A percentile compares a stretch with the other conserved stretches of the same genome.
phyloP scores from a whole-genome alignment of 1,140 invertebrate species.

The Lordiphosa clarofinis region DNA sequence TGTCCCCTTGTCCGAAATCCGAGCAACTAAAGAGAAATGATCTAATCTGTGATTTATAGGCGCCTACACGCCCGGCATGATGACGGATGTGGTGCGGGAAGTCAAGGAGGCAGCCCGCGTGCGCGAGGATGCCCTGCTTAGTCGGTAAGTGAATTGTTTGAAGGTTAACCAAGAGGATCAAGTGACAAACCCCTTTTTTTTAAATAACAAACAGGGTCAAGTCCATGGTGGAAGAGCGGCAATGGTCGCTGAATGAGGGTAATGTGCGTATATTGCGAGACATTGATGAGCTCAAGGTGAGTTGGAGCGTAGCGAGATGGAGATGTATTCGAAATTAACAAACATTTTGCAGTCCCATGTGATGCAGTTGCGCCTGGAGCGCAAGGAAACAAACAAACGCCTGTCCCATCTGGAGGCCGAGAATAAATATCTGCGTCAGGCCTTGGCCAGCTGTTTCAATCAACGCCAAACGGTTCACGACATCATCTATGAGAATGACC shows the following conservation, averaged over 20 bases:
- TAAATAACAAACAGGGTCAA: constrained; percentile 79
- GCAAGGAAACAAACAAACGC: constrained; percentile 71
- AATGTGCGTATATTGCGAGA: constrained; percentile 78
- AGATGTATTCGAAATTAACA: neutral
- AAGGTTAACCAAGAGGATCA: no score
- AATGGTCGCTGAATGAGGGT: constrained; percentile 80
- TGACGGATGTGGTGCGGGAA: constrained; percentile 87
- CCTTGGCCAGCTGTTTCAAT: constrained; percentile 60
- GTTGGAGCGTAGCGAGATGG: neutral
- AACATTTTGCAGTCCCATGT: constrained; percentile 46
- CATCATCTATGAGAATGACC: constrained; percentile 76
- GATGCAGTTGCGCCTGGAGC: constrained; percentile 65
- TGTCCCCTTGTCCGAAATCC: neutral
- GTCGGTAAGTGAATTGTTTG: constrained; percentile 60
- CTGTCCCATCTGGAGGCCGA: constrained; percentile 71
- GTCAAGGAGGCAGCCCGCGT: constrained; percentile 86
- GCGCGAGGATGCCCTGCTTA: constrained; percentile 85
- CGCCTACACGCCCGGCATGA: constrained; percentile 87
- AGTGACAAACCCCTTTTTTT: neutral
- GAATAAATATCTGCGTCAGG: constrained; percentile 72
- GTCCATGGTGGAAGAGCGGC: constrained; percentile 83
- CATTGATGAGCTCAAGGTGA: constrained; percentile 76
- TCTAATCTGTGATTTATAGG: constrained; percentile 40
- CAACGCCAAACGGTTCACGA: constrained; percentile 61
- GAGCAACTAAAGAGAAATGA: constrained; percentile 1